Percentiles rank a stretch among this genome's conserved stretches.
Conservation (phyloP, 2,888 invertebrate genomes). For the Dendrolimus houi region DNA sequence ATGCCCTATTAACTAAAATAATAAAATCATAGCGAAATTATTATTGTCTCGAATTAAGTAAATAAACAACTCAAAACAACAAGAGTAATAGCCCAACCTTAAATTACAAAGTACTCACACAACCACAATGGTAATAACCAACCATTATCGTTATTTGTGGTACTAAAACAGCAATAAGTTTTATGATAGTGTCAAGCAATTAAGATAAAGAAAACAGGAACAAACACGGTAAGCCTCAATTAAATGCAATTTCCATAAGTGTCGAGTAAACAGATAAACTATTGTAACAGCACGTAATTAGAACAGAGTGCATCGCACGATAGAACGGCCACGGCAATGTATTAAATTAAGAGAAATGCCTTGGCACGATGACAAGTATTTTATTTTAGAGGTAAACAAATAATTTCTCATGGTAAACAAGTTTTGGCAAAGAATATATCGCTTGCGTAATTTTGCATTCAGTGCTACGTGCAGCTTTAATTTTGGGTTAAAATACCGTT, state of each 20-base stretch:
- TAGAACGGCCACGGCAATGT: constrained; percentile 16
- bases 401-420: constrained; percentile 19
- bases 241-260: constrained; percentile 1
- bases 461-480: too few relatives aligned
- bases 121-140: not conserved
- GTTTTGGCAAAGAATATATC: constrained; percentile 13
- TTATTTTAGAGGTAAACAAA: constrained; percentile 24
- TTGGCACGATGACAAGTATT: constrained; percentile 30
- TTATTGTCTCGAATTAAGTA: not conserved
- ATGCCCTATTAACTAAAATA: too few relatives aligned
- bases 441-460: too few relatives aligned
- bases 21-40: too few relatives aligned
- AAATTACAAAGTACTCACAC: not conserved
- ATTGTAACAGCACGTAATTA: constrained; percentile 25
- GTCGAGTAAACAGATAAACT: constrained; percentile 6
- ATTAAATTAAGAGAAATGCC: constrained; percentile 18
- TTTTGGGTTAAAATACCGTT: too few relatives aligned
- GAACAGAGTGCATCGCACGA: constrained; percentile 43
- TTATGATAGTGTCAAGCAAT: not conserved
- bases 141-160: not conserved
- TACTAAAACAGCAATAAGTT: not conserved
- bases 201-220: not conserved
- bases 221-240: not conserved
- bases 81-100: not conserved
- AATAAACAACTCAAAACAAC: not conserved